Percentiles rank a stretch among this genome's conserved stretches.
Conservation (phyloP, 2,888 invertebrate genomes). For the Loripinus fragilis region DNA sequence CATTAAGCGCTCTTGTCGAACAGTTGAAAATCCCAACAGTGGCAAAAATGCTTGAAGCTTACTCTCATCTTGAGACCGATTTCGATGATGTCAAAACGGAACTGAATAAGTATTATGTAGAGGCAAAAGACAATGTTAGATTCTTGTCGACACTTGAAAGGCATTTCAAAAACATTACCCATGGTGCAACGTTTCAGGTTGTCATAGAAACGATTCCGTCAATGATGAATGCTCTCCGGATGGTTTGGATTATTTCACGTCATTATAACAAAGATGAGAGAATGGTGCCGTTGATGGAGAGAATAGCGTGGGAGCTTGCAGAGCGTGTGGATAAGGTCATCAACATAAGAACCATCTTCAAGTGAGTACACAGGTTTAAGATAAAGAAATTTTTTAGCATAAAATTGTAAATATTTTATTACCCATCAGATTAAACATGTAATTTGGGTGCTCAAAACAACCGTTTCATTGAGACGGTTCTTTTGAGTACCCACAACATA, state of each 20-base stretch:
- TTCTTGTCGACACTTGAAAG: constrained; percentile 90
- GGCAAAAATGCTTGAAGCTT: constrained; percentile 86
- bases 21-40: constrained; percentile 91
- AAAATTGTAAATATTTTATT: too few species aligned
- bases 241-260: constrained; percentile 95
- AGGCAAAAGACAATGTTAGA: constrained; percentile 91
- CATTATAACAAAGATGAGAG: constrained; percentile 93
- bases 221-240: constrained; percentile 92
- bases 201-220: constrained; percentile 90
- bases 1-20: constrained; percentile 91
- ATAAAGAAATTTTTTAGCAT: too few species aligned
- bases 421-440: too few species aligned
- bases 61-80: constrained; percentile 85
- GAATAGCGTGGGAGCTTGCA: constrained; percentile 92
- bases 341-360: constrained; percentile 89
- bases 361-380: constrained; percentile 88
- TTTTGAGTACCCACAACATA: too few species aligned
- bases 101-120: constrained; percentile 87
- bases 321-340: constrained; percentile 90
- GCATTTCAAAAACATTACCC: constrained; percentile 90
- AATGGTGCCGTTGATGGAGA: constrained; percentile 92
- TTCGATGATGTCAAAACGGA: constrained; percentile 87
- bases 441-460: too few species aligned
- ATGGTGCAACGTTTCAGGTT: constrained; percentile 88
- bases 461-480: too few species aligned